Evolutionary conservation across 37 sponge, comb jelly and placozoan genomes (phyloP), one percentile per base, ranked within the genome.

Genomic region (Geodia barretti): DNA sequence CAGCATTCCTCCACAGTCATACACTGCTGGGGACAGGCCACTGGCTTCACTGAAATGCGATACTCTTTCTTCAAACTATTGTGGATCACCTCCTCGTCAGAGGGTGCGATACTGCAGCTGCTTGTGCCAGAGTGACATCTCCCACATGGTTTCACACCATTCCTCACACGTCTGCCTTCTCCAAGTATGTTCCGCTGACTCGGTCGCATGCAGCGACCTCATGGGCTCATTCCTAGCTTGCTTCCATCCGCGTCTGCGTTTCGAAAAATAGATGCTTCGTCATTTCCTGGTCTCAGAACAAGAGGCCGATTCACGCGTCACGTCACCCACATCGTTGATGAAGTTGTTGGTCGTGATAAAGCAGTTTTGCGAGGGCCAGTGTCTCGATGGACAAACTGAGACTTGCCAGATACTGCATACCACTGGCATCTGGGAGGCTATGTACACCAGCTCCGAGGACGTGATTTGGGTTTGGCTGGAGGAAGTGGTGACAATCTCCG

Each of bases 181-280:
- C 79, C 8, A 84, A 86, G 71, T 86, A 91, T 36, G 47, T 72
- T 4, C 87, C 87, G 62, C 86, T 85, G 70, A 91, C 86, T 66
- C 82, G 67, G 58, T 90, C 86, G 11, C 92, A 91, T 91, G 87
- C 92, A 91, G 37, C 92, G 73, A 20, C n/a, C n/a, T n/a, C n/a
- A 91, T 64, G 4, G 92, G 92, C 4, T 86, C 67, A 9, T 65
- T 73, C 29, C 83, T 83, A 31, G 42, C 41, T 86, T 23, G 42
- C 79, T 33, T 83, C 82, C 79, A 91, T 81, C n/a, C 92, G n/a
- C n/a, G n/a, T n/a, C n/a, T n/a, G n/a, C n/a, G n/a, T n/a, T n/a
- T n/a, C n/a, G n/a, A n/a, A n/a, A n/a, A n/a, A n/a, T n/a, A n/a
- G n/a, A n/a, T n/a, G n/a, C n/a, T n/a, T n/a, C n/a, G n/a, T n/a